Base-by-base conservation (phyloP, 1,140 invertebrate genomes). In the Campoletis sonorensis region DNA sequence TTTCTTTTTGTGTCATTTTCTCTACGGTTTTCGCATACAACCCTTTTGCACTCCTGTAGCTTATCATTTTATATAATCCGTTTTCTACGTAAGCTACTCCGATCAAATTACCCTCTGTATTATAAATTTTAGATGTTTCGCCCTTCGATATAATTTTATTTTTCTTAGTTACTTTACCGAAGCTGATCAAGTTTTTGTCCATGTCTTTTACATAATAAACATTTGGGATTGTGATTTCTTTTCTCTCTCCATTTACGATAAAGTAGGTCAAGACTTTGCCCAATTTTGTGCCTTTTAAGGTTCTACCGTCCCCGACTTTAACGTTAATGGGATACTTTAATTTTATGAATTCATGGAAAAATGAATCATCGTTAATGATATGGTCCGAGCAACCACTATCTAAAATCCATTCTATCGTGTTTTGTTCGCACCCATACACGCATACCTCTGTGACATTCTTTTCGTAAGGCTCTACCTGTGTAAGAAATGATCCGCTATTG, bases 291-390 rank as follows among this genome's bases (percentile, higher is more conserved):
- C 68, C 82, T 73, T 84, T 84, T 51, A 84, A 82, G n/a, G 77
- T 79, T 81, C 83, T 73, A 73, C 85, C 81, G 71, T 86, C 85
- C n/a, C 75, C 85, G 10, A 86, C 79, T 86, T 84, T 86, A 26
- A 84, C 83, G 16, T 86, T 83, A 45, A 84, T 81, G 13, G 79
- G 83, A 10, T 80, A 76, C 71, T 83, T 80, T 30, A 85, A 80
- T 40, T 58, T 58, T 68, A 85, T 45, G 54, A 3, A 81, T 73
- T 82, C 61, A 27, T 79, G 15, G 27, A 40, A 81, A 80, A 85
- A 58, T 80, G 45, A 58, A 80, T 83, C 80, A 75, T 85, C 51
- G 70, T 85, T 85, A 40, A 82, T 79, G 10, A 84, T 83, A 76
- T 84, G 83, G 40, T 84, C 81, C 15, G 77, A 77, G 79, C 84